Evolutionary conservation across 2,113 vertebrate genomes (phyloP), one percentile per base, ranked within the genome.

Genomic region (Prionailurus viverrinus): DNA sequence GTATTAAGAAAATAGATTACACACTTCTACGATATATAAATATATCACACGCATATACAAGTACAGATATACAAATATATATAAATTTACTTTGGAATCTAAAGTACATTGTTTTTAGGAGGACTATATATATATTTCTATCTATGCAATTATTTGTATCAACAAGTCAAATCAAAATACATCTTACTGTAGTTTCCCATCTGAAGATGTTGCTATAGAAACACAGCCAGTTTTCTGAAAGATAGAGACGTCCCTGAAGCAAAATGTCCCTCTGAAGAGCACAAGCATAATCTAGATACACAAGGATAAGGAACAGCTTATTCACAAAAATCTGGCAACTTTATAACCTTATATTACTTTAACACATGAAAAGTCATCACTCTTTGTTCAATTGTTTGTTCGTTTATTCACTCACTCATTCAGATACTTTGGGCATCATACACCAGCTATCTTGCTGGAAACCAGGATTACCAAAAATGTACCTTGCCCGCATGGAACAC

Each of bases 161-260:
- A 96, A 90, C 66, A 95, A 81, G 39, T 87, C 91, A 95, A 94
- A 73, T 93, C 61, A 92, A 95, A 98, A 95, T 48, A 84, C 29
- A 31, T 92, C 98, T 99, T 99, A 99, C 99, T 97, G 99, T 99
- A 21, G 99, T 99, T 93, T 99, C 99, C 98, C 99, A 99, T 99
- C 98, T 98, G 98, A 99, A 99, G 96, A 99, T 99, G 97, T 99
- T 99, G 99, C 99, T 99, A 99, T 99, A 99, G 99, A 99, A 99
- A 98, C 99, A 99, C 65, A 99, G 98, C 98, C 99, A 99, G 97
- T 99, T 99, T 98, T 99, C 99, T 78, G 99, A 99, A 96, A 99
- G 99, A 98, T 99, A 99, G n/a, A 99, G 96, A 74, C 99, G 99
- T 96, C 99, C 99, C 96, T 99, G 99, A 65, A 99, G 99, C 97